Evolutionary conservation across 92 coral and sea anemone species (phyloP).

Genomic region (Plumapathes pennacea): DNA sequence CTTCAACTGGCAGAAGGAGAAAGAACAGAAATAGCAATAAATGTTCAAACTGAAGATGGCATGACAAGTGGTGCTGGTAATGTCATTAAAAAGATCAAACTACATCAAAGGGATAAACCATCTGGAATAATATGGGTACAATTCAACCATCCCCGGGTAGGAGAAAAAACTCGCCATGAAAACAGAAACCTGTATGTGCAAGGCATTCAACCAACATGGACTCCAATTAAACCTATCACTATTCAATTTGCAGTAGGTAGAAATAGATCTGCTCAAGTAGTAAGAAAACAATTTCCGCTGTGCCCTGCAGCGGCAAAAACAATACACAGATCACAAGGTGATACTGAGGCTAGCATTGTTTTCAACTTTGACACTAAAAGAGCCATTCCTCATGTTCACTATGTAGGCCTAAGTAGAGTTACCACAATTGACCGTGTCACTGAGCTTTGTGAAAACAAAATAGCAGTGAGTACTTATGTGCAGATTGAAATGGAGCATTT

Average conservation of each 20-base stretch:
- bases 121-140: constrained; percentile 40
- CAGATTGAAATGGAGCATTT: constrained; percentile 42
- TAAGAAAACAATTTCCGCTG: constrained; percentile 66
- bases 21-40: constrained; percentile 27
- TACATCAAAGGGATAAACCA: constrained; percentile 15
- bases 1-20: constrained; percentile 25
- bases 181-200: constrained; percentile 24
- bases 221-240: constrained; percentile 68
- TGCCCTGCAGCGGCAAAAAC: constrained; percentile 64
- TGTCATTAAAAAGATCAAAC: constrained; percentile 7
- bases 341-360: constrained; percentile 40
- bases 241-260: constrained; percentile 69
- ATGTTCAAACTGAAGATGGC: constrained; percentile 18
- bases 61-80: constrained; percentile 5
- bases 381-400: constrained; percentile 65
- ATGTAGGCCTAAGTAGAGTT: constrained; percentile 62
- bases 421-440: constrained; percentile 62
- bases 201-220: constrained; percentile 60
- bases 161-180: constrained; percentile 25
- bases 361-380: constrained; percentile 62
- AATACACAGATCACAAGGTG: constrained; percentile 28
- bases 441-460: constrained; percentile 67
- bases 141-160: constrained; percentile 38
- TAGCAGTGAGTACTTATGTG: constrained; percentile 56
- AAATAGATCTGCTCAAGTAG: constrained; percentile 50